Conservation (phyloP, 2,113 vertebrate genomes). For the Trichomycterus rosablanca region DNA sequence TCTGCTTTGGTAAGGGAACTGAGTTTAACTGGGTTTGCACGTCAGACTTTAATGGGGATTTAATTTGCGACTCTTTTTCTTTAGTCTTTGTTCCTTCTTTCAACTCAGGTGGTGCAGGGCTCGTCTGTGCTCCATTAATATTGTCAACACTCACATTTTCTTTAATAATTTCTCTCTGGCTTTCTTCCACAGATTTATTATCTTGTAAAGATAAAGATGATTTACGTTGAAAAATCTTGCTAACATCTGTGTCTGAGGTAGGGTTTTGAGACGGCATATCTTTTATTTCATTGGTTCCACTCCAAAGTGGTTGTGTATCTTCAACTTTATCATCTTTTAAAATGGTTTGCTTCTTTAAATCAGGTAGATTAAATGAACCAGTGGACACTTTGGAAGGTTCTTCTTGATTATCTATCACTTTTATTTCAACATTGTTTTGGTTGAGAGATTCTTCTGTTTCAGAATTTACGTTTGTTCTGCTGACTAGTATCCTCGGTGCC, state of each 20-base stretch:
- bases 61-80: slow-evolving; percentile 4
- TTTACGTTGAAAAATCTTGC: slow-evolving; percentile 6
- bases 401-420: slow-evolving; percentile 2
- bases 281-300: slow-evolving; percentile 20
- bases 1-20: slow-evolving; percentile 25
- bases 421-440: slow-evolving; percentile 6
- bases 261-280: background rate
- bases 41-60: background rate
- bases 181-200: background rate
- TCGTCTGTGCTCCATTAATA: slow-evolving; percentile 3
- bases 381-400: slow-evolving; percentile 12
- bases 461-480: slow-evolving; percentile 40
- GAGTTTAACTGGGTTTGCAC: slow-evolving; percentile 2
- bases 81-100: background rate
- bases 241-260: slow-evolving; percentile 1
- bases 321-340: background rate
- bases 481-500: slow-evolving; percentile 53
- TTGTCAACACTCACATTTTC: background rate
- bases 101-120: background rate
- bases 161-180: background rate
- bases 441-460: slow-evolving; percentile 40
- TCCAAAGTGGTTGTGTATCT: background rate
- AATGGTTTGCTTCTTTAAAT: slow-evolving; percentile 1
- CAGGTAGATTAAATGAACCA: slow-evolving; percentile 1
- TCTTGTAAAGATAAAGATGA: slow-evolving; percentile 8